A percentile compares a stretch with the other conserved stretches of the same genome.
Conservation (phyloP, 1,140 invertebrate species). For the Seison nebaliae region DNA sequence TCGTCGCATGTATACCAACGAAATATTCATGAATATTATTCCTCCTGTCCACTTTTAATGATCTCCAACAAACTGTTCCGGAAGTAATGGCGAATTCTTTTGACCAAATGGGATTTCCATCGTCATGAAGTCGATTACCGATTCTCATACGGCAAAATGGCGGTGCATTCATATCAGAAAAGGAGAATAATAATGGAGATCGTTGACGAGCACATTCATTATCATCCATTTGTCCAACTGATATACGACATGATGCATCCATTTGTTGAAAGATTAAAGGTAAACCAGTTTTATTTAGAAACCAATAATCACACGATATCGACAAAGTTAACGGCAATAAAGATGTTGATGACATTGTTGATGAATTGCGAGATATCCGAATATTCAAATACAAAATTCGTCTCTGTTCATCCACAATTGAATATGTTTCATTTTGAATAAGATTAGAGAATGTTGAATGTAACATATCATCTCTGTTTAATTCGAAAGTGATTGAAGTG, state of each 20-base stretch:
- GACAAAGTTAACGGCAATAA: slow-evolving; percentile 6
- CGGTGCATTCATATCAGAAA: slow-evolving; percentile 51
- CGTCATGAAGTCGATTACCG: slow-evolving; percentile 2
- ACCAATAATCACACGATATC: slow-evolving; percentile 42
- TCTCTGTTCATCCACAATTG: too few species aligned
- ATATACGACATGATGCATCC: slow-evolving; percentile 36
- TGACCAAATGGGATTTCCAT: slow-evolving; percentile 2
- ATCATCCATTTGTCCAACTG: slow-evolving; percentile 71
- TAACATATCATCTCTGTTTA: too few species aligned
- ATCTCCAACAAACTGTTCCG: slow-evolving; percentile 9
- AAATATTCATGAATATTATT: slow-evolving; percentile 39
- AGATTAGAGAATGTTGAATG: too few species aligned
- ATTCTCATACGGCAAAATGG: slow-evolving; percentile 13
- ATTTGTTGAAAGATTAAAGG: slow-evolving; percentile 11
- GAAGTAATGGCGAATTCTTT: slow-evolving; percentile 6
- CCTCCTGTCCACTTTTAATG: too few species aligned
- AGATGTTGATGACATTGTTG: too few species aligned
- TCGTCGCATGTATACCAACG: slow-evolving; percentile 54
- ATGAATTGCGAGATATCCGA: too few species aligned
- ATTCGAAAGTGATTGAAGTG: too few species aligned
- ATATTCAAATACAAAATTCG: too few species aligned
- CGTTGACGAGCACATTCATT: slow-evolving; percentile 70
- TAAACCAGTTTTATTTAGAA: slow-evolving; percentile 64
- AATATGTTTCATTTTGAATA: too few species aligned
- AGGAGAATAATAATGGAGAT: slow-evolving; percentile 69